Conservation (phyloP, 1,140 invertebrate genomes). For the Carposina sasakii region DNA sequence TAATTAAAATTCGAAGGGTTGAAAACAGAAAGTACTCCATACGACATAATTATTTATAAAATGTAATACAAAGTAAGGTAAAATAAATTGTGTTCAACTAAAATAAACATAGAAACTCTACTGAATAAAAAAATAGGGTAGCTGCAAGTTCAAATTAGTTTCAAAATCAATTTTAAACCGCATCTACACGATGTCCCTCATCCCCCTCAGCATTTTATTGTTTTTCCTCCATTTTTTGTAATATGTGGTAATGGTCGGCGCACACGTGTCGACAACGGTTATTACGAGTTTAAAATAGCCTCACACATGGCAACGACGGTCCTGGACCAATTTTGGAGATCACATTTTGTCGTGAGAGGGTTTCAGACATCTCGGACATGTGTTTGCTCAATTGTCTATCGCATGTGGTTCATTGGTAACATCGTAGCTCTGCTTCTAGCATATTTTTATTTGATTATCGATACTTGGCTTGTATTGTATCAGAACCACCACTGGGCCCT, state of each 20-base stretch:
- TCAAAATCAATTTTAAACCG: constrained; percentile 52
- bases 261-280: constrained; percentile 68
- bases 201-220: constrained; percentile 53
- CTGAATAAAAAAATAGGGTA: no score
- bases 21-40: no score
- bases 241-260: constrained; percentile 68
- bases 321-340: constrained; percentile 47
- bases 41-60: no score
- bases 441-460: no score
- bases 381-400: constrained; percentile 12
- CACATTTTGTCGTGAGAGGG: constrained; percentile 32
- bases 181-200: constrained; percentile 40
- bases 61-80: no score
- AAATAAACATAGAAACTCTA: no score
- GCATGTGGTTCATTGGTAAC: constrained; percentile 10
- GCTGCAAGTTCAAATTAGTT: no score
- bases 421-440: neutral
- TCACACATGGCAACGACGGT: constrained; percentile 31
- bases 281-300: constrained; percentile 72
- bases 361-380: constrained; percentile 15
- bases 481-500: no score
- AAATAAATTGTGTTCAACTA: no score
- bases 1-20: constrained; percentile 44
- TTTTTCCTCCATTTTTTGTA: constrained; percentile 68
- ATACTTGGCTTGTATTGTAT: no score